Conservation (phyloP, 2,797 vertebrate genomes). For the Coluber constrictor region DNA sequence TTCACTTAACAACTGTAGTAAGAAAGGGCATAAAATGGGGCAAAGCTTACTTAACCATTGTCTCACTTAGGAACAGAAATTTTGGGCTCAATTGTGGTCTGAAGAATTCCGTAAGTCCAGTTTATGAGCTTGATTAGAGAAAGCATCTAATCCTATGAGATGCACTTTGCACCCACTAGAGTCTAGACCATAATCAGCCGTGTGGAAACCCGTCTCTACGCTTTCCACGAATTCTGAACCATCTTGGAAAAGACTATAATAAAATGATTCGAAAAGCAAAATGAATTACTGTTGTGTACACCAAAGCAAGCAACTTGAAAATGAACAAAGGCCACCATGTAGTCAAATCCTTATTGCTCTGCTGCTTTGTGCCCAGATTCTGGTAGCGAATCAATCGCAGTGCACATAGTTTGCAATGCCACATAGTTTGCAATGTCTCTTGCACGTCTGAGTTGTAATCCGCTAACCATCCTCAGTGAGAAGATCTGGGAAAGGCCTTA, state of each 20-base stretch:
- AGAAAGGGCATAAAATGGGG: background rate
- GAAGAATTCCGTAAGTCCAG: background rate
- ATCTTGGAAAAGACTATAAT: background rate
- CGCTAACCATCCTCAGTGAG: background rate
- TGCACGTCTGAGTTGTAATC: background rate
- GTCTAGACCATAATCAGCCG: too few relatives aligned
- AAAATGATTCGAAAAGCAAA: background rate
- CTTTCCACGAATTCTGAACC: background rate
- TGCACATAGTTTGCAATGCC: background rate
- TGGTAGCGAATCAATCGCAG: background rate
- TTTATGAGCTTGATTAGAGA: background rate
- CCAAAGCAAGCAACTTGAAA: background rate
- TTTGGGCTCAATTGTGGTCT: background rate
- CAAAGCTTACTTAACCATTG: background rate
- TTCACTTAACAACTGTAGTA: background rate
- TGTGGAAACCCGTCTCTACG: background rate
- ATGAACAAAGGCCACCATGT: background rate
- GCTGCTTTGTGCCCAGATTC: background rate
- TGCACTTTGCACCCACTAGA: background rate
- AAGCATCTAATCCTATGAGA: background rate
- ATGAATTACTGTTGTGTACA: background rate
- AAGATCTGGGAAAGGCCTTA: background rate
- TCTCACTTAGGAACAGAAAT: background rate
- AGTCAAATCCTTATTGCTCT: background rate
- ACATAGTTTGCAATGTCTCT: background rate